Base-by-base conservation (phyloP, 2,797 vertebrate genomes). In the Chrysocyon brachyurus region DNA sequence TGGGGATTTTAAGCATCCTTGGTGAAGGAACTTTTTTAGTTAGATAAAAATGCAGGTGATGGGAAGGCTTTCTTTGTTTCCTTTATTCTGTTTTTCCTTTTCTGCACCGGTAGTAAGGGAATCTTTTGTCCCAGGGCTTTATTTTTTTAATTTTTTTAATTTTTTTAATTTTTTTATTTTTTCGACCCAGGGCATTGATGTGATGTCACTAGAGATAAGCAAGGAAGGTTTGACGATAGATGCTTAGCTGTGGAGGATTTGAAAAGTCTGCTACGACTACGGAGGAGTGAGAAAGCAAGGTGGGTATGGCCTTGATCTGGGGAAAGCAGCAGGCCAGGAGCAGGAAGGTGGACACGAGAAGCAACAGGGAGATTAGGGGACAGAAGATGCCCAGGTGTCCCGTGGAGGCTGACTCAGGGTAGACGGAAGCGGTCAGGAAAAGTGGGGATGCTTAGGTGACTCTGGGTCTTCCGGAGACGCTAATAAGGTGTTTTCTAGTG, bases 1-100 rank as follows among this genome's bases (percentile, higher is more conserved):
- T 46, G 17, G 57, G 77, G 19, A 64, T 79, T 83, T 90, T 91
- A 77, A 95, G 70, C 15, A 90, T 90, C 16, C 87, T 95, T 93
- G 14, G 6, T 75, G 5, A 7, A 77, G 21, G 84, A 77, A 2
- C 31, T 40, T 40, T 78, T 85, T 75, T 89, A 93, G 52, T 68
- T 70, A 84, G 40, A 89, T 3, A 61, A 64, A 95, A 11, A 40
- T 63, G 12, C 33, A 57, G 1, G 3, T 77, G 56, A 86, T 16
- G 22, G 70, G 17, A 93, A 17, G 5, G 12, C 24, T 87, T 82
- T 91, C 22, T 86, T 4, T 8, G 52, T 68, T 89, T 90, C n/a
- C n/a, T 77, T 78, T 54, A 78, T 21, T 56, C 28, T 78, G 4
- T n/a, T 78, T 83, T 73, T 84, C 3, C 31, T 91, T 72, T 4